These are phyloP conservation scores for Lutraria rhynchaena DNA, from an alignment of 1,140 invertebrate genomes.

Conservation along the genomic window DNA sequence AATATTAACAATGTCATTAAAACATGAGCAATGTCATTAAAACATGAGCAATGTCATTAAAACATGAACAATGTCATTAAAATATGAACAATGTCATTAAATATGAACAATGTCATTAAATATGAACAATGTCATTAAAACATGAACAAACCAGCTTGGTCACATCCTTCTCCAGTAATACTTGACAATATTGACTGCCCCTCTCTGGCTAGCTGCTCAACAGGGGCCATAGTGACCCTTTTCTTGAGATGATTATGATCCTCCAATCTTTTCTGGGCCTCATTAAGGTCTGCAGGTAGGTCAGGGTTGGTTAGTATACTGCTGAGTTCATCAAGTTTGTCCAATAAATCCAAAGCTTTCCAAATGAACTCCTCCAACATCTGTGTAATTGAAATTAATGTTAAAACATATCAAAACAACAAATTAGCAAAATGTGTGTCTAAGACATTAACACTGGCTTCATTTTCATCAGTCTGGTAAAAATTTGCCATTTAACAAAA, in stretches of 20 bases:
- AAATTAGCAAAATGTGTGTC: too few relatives aligned
- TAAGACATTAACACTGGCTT: too few relatives aligned
- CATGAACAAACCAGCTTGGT: conserved; percentile 62
- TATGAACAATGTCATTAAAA: too few relatives aligned
- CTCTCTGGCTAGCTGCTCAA: conserved; percentile 93
- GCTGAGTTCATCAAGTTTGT: conserved; percentile 90
- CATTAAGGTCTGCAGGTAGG: conserved; percentile 90
- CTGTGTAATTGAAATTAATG: conserved; percentile 68
- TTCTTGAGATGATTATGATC: conserved; percentile 97
- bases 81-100: too few relatives aligned
- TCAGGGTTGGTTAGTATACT: conserved; percentile 92
- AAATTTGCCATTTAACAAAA: too few relatives aligned
- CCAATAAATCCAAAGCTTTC: conserved; percentile 95
- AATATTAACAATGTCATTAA: too few relatives aligned
- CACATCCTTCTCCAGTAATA: conserved; percentile 75
- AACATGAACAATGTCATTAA: too few relatives aligned
- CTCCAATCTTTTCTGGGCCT: conserved; percentile 94
- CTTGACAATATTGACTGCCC: conserved; percentile 82
- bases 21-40: too few relatives aligned
- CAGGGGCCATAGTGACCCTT: conserved; percentile 94
- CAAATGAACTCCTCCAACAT: conserved; percentile 97
- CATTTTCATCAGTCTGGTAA: too few relatives aligned
- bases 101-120: too few relatives aligned
- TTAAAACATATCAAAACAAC: not conserved
- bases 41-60: too few relatives aligned